Base-by-base conservation (phyloP, 1,140 invertebrate genomes). In the Aporrectodea caliginosa region DNA sequence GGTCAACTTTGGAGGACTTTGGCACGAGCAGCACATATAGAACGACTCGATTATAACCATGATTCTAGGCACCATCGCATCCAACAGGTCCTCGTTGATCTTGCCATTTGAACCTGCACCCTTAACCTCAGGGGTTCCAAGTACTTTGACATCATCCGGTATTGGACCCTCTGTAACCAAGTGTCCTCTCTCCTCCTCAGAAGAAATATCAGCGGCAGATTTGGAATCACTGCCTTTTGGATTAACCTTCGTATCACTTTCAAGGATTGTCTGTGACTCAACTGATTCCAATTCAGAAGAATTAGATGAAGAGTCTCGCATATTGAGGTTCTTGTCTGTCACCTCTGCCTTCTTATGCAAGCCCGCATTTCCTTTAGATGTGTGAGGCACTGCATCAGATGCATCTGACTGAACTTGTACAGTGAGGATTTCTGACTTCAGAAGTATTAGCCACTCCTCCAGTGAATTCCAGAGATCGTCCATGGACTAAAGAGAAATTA, bases 11-110 rank as follows among this genome's bases (percentile, higher is more conserved):
- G 75, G 78, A n/a, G 75, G 77, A 27, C 69, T 31, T 16, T 81
- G 79, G 77, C 80, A 84, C 14, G 82, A 68, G 81, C 84, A 84
- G 43, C 83, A 83, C 33, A 84, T 81, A 72, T 87, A 87, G 80
- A 83, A 87, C 1, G 85, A 84, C 43, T 86, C 84, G 16, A 87
- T 83, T 14, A 87, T 83, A 69, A 82, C 83, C 79, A 83, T 85
- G 2, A 86, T 82, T 43, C 84, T 80, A 0, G 85, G 83, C 16
- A 84, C 78, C 32, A 82, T 84, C n/a, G 81, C 81, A 34, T 80
- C 79, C 14, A 85, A 75, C 1, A 85, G 79, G 78, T 83, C 80
- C 33, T 82, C 81, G 71, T 81, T 27, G 14, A 30, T 35, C 2
- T 12, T 75, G 34, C 27, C 33, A 33, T 31, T 33, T 75, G 14